Base-by-base conservation (phyloP, 2,797 vertebrate species). In the Oreochromis grahami region DNA sequence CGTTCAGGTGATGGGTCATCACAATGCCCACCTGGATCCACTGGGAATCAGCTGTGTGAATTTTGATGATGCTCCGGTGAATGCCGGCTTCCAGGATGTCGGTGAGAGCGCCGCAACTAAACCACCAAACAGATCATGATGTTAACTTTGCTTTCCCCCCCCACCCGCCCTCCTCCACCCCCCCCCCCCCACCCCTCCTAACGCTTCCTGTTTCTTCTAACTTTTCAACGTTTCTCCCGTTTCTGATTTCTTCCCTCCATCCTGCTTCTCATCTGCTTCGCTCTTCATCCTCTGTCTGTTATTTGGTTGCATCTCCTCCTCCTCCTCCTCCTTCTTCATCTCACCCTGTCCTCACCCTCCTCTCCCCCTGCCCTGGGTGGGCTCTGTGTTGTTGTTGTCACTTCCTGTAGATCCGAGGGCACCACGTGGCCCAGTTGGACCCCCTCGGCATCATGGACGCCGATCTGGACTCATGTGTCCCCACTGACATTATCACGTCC, bases 371-470 rank as follows among this genome's bases (percentile, higher is more conserved):
- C 88, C 92, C 88, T 14, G 87, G 91, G 94, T 93, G 91, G 92
- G 86, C 84, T 93, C 84, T 95, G 92, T 93, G 76, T 91, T 91
- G 83, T 91, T 91, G 83, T 93, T 91, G 95, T 95, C 87, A 4
- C 87, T 79, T 87, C 96, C 91, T 97, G 90, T 98, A 99, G 98
- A 99, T 99, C 94, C 98, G 98, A 93, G 98, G 98, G 96, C 98
- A 99, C 94, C 98, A 99, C 95, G 98, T 99, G 96, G 98, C 98
- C 95, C 98, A 99, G 94, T 97, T 99, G 97, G 98, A 99, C 96
- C 98, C 98, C 78, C 97, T 99, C 92, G 98, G 98, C 96, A 99
- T 99, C 97, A 98, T 99, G 98, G 98, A 99, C 96, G 98, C 98
- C 76, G 98, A 99, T 97, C 97, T 99, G 98, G 98, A 99, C 95